phyloP scores from a whole-genome alignment of 2,113 vertebrate genomes.

The Dolichallabes microphthalmus region DNA sequence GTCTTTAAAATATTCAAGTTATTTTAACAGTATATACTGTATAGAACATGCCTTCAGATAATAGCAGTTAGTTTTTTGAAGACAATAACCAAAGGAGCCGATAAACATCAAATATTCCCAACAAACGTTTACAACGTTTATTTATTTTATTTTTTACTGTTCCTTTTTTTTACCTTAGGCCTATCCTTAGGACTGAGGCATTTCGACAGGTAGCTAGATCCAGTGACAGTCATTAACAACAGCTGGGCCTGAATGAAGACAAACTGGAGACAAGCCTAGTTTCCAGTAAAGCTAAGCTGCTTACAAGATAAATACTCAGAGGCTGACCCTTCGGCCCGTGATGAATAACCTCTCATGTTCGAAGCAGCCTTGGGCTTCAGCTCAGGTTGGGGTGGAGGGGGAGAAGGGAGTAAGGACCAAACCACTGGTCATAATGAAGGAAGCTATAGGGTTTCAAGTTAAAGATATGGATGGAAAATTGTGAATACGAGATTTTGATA shows the following conservation, averaged over 20 bases:
- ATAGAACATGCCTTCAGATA: not conserved
- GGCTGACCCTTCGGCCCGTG: constrained; percentile 60
- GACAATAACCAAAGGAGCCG: not conserved
- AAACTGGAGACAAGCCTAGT: constrained; percentile 66
- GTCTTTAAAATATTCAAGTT: not conserved
- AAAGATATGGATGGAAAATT: not conserved
- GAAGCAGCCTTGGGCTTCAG: constrained; percentile 40
- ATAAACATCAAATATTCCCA: not conserved
- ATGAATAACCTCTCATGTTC: constrained; percentile 65
- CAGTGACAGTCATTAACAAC: constrained; percentile 71
- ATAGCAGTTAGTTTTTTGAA: not conserved
- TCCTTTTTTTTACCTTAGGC: constrained; percentile 7
- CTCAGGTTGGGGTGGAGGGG: constrained; percentile 18
- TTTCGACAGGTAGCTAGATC: constrained; percentile 47
- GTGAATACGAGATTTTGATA: not conserved
- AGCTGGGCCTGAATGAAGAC: constrained; percentile 66
- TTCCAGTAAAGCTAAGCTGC: constrained; percentile 66
- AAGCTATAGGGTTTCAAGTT: not conserved
- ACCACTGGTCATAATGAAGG: constrained; percentile 10
- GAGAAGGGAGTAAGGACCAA: constrained; percentile 10
- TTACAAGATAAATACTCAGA: constrained; percentile 68
- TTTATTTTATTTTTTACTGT: not conserved
- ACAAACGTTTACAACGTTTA: not conserved
- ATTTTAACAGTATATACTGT: not conserved
- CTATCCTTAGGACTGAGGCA: constrained; percentile 20